Evolutionary conservation across 2,113 vertebrate genomes (phyloP).

Genomic region (Mustelus asterias): DNA sequence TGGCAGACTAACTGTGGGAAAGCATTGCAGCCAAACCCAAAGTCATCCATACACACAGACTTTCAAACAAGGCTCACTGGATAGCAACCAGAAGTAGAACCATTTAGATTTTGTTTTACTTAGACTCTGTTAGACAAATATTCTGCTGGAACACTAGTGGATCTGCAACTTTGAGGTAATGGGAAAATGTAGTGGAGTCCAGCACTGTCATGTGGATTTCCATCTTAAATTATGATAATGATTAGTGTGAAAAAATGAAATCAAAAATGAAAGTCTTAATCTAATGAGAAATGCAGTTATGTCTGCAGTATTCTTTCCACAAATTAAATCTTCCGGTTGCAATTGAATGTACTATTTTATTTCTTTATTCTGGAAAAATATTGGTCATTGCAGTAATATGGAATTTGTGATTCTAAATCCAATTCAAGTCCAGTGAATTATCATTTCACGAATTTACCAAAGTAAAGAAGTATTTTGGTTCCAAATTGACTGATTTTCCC

Average conservation of each 20-base stretch:
- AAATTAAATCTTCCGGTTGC: conserved; percentile 45
- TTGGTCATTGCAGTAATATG: background rate
- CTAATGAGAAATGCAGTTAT: conserved; percentile 43
- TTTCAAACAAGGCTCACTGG: background rate
- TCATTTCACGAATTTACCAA: background rate
- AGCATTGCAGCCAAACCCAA: background rate
- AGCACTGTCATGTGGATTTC: conserved; percentile 57
- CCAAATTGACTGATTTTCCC: background rate
- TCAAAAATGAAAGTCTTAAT: conserved; percentile 51
- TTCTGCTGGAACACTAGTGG: conserved; percentile 46
- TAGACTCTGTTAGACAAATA: conserved; percentile 31
- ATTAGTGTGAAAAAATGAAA: conserved; percentile 61
- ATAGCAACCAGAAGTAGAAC: background rate
- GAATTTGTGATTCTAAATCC: background rate
- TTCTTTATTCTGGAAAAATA: background rate
- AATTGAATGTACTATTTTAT: conserved; percentile 42
- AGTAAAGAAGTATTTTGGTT: background rate
- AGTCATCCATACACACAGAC: background rate
- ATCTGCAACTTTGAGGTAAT: conserved; percentile 54
- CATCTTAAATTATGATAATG: conserved; percentile 54
- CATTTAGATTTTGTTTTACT: background rate
- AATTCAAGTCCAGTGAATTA: background rate
- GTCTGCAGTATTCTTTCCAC: background rate
- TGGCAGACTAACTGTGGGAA: background rate
- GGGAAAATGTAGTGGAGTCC: conserved; percentile 53